Conservation (phyloP, 1,140 invertebrate genomes). For the Bilobella aurantiaca region DNA sequence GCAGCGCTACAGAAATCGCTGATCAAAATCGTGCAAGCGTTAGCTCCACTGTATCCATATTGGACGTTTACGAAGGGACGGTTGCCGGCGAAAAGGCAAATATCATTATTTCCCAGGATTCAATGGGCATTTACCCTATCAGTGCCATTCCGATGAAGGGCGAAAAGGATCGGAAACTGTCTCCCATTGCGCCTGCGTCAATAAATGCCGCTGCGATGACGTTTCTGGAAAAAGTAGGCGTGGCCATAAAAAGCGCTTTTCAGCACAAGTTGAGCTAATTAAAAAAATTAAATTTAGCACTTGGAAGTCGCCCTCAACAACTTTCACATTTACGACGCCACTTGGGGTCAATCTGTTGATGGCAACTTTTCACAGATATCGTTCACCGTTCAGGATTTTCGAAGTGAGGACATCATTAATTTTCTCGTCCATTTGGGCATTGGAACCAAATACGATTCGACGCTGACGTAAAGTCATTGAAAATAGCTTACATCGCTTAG, state of each 20-base stretch:
- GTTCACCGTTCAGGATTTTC: constrained; percentile 14
- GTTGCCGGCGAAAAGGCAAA: background rate
- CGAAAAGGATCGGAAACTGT: background rate
- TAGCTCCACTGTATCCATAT: background rate
- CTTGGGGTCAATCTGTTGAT: constrained; percentile 6
- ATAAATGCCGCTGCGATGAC: background rate
- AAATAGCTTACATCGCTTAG: background rate
- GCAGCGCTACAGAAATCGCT: too few relatives aligned
- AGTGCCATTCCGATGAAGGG: background rate
- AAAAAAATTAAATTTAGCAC: too few relatives aligned
- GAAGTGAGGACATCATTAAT: constrained; percentile 22
- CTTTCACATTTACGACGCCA: constrained; percentile 10
- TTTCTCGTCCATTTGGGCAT: constrained; percentile 22
- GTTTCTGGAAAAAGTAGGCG: constrained; percentile 14
- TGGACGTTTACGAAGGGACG: constrained; percentile 6
- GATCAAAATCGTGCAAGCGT: too few relatives aligned
- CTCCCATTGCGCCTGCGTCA: background rate
- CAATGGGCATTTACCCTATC: background rate
- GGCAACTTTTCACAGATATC: constrained; percentile 19
- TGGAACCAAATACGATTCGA: constrained; percentile 27
- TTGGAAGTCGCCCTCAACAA: constrained; percentile 14
- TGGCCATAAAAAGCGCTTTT: too few relatives aligned
- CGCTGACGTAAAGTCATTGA: constrained; percentile 15
- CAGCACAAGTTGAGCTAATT: too few relatives aligned
- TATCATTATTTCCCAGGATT: background rate